Percentiles rank a stretch among this genome's conserved stretches.
These are phyloP conservation scores for Melanocharis versteri DNA, from an alignment of 2,113 vertebrate species.

Conservation along the genomic window DNA sequence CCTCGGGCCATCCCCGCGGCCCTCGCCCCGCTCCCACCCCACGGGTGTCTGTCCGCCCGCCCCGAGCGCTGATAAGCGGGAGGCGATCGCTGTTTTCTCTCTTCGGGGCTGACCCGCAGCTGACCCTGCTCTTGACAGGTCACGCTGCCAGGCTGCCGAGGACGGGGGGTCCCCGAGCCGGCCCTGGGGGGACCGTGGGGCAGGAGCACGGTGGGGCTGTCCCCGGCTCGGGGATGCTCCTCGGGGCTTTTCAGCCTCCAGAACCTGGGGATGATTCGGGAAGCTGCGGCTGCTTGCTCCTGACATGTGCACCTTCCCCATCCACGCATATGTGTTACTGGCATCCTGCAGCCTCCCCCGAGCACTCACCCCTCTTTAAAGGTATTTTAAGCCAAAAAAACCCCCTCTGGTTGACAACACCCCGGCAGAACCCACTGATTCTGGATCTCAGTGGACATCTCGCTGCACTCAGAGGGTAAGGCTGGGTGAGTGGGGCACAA, in stretches of 20 bases:
- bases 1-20: background rate
- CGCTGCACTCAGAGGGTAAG: accelerated
- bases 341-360: background rate
- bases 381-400: background rate
- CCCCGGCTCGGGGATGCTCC: background rate
- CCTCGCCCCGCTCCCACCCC: background rate
- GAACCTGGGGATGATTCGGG: accelerated
- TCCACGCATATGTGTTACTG: accelerated
- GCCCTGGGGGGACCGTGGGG: accelerated
- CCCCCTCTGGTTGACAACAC: accelerated
- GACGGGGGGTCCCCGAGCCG: accelerated
- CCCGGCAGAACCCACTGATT: background rate
- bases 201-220: accelerated
- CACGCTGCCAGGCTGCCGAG: accelerated
- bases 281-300: background rate
- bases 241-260: accelerated
- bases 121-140: constrained; percentile 52
- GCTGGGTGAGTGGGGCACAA: accelerated
- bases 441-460: background rate
- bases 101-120: background rate
- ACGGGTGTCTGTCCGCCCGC: background rate
- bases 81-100: constrained; percentile 39
- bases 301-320: accelerated
- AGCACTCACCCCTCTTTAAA: background rate
- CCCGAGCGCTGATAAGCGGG: background rate